Base-by-base conservation (phyloP, 2,113 vertebrate genomes). In the Fukomys damarensis region DNA sequence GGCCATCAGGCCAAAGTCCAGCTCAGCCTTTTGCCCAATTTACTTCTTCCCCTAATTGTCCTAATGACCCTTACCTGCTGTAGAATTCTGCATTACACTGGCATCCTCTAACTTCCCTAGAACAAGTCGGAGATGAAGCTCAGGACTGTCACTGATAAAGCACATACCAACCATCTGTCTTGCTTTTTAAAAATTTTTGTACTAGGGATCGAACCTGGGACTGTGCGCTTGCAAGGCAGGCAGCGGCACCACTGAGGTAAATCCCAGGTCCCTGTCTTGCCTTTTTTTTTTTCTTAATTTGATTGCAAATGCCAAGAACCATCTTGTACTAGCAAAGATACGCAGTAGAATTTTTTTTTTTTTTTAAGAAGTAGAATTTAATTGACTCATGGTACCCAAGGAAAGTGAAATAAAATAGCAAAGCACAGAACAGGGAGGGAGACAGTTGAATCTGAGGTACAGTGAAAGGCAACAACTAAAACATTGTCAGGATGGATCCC, bases 361-460 rank as follows among this genome's bases (percentile, higher is more conserved):
- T n/a, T n/a, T n/a, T n/a, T n/a, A 93, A 79, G 83, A 94, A 94
- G 22, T 92, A 16, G 72, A 72, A 43, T 94, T 85, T 92, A 80
- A 77, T 30, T 83, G 74, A 94, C 32, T 91, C 61, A 10, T 19
- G 19, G 74, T 86, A 35, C 79, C 89, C 89, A 68, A 92, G 79
- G 82, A 70, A 96, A 94, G 70, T 94, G 88, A 80, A 88, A 82
- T 49, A 49, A 77, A 77, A 46, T 30, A 96, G 14, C 59, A 86
- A 94, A 38, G 65, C 56, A 28, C 7, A 61, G 32, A 52, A 82
- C 74, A 14, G 41, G 65, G 43, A 43, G 28, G 76, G 43, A 68
- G 68, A 41, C 49, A 61, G n/a, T 58, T 59, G 52, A 22, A 24
- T 76, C 58, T 83, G 41, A 59, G 68, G 68, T 49, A 80, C 46